Conservation (phyloP, 2,113 vertebrate species). For the Bufo gargarizans region DNA sequence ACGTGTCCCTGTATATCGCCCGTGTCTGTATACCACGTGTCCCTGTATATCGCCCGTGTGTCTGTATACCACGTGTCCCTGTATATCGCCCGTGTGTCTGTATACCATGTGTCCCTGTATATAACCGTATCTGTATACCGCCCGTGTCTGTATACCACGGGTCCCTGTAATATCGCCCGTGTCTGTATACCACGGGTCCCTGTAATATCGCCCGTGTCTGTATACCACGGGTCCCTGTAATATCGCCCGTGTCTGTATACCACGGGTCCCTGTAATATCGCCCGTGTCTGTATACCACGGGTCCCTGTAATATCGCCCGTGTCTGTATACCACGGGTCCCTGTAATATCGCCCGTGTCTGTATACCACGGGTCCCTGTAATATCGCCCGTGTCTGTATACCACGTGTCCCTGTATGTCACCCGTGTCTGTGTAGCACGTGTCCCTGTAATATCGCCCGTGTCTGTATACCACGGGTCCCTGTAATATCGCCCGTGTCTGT, state of each 20-base stretch:
- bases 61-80: background rate
- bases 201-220: background rate
- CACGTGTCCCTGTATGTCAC: too few species aligned
- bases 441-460: background rate
- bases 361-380: too few species aligned
- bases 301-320: too few species aligned
- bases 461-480: background rate
- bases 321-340: too few species aligned
- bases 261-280: background rate
- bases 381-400: too few species aligned
- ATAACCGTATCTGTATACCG: too few species aligned
- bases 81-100: background rate
- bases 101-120: background rate
- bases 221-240: background rate
- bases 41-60: background rate
- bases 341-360: too few species aligned
- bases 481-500: background rate
- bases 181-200: background rate
- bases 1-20: background rate
- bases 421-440: too few species aligned
- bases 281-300: too few species aligned
- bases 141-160: too few species aligned
- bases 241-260: background rate
- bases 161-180: background rate
- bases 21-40: too few species aligned